phyloP scores from a whole-genome alignment of 2,888 invertebrate species.

The Hypomecis punctinalis region DNA sequence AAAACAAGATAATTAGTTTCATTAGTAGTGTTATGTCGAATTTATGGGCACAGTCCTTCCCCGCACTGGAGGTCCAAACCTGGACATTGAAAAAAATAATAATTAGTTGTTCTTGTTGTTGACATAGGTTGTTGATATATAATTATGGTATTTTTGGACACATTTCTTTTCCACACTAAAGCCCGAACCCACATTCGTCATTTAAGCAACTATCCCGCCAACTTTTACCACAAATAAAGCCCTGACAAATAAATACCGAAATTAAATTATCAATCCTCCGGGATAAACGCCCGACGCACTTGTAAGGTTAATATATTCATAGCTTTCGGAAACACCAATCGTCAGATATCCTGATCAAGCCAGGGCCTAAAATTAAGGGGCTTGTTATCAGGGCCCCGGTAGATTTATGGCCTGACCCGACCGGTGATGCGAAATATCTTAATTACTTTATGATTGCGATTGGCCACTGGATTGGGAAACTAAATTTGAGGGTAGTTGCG shows the following conservation, averaged over 20 bases:
- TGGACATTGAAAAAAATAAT: too few relatives aligned
- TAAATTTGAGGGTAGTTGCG: constrained; percentile 38
- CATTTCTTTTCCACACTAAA: too few relatives aligned
- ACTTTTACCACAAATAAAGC: neutral
- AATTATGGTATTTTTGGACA: too few relatives aligned
- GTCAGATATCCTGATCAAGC: constrained; percentile 58
- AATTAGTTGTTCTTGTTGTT: too few relatives aligned
- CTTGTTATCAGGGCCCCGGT: constrained; percentile 47
- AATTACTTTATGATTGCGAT: constrained; percentile 64
- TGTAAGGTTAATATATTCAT: constrained; percentile 62
- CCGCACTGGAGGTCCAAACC: too few relatives aligned
- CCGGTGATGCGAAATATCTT: constrained; percentile 62
- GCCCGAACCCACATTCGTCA: too few relatives aligned
- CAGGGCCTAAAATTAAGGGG: constrained; percentile 51
- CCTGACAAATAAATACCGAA: neutral
- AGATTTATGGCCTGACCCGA: constrained; percentile 57
- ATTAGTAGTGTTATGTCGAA: too few relatives aligned
- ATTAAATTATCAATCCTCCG: constrained; percentile 2
- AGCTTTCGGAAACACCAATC: constrained; percentile 59
- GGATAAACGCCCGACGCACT: constrained; percentile 1
- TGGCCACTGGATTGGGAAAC: constrained; percentile 45
- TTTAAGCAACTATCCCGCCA: neutral
- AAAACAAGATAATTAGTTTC: too few relatives aligned
- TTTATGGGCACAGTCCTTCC: too few relatives aligned
- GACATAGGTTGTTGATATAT: too few relatives aligned